Evolutionary conservation across 2,888 invertebrate species (phyloP).

Genomic region (Brachypalpus laphriformis): DNA sequence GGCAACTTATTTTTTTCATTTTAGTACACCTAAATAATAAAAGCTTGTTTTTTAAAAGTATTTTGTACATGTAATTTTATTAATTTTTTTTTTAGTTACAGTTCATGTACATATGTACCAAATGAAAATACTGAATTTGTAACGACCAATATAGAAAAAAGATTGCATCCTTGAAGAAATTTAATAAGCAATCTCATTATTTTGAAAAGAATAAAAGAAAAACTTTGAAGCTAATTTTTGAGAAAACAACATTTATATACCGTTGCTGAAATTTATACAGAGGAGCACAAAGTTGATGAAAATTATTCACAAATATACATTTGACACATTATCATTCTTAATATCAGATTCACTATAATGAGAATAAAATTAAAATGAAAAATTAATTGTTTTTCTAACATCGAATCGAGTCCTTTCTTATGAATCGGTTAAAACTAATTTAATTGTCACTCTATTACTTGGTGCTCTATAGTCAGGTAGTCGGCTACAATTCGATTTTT

Average conservation of each 20-base stretch:
- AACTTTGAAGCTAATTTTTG: conserved; percentile 38
- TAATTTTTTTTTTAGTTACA: conserved; percentile 12
- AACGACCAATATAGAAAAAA: conserved; percentile 13
- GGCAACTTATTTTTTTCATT: too few species aligned
- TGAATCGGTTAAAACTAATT: conserved; percentile 41
- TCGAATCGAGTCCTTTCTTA: not conserved
- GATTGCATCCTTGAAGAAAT: conserved; percentile 13
- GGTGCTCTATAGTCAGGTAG: too few species aligned
- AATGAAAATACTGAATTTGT: conserved; percentile 15
- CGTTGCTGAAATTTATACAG: conserved; percentile 52
- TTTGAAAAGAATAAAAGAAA: conserved; percentile 36
- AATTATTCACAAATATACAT: conserved; percentile 64
- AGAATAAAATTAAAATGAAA: conserved; percentile 22
- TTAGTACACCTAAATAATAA: too few species aligned
- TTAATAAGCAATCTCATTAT: not conserved
- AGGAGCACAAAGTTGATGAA: conserved; percentile 55
- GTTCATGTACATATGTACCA: not conserved
- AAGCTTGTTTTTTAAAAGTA: too few species aligned
- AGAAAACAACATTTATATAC: conserved; percentile 64
- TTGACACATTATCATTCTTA: conserved; percentile 64
- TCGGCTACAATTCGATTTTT: too few species aligned
- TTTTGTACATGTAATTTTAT: not conserved
- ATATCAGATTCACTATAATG: conserved; percentile 23
- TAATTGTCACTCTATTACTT: too few species aligned
- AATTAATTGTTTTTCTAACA: conserved; percentile 19